Evolutionary conservation across 2,113 vertebrate genomes (phyloP), one percentile per base, ranked within the genome.

Genomic region (Austrofundulus limnaeus): DNA sequence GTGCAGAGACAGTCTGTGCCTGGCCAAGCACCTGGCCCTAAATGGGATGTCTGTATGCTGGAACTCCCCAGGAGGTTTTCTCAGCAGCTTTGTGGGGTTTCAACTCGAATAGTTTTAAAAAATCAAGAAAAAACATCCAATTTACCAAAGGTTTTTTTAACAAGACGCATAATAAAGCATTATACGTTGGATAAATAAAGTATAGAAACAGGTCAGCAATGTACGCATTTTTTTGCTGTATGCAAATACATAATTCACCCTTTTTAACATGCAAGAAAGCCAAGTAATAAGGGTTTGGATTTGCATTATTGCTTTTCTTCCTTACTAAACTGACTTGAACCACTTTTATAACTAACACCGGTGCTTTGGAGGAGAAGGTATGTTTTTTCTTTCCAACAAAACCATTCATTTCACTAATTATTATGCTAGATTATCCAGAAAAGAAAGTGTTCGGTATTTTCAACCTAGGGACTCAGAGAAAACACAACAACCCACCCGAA

Each of bases 21-120:
- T 56, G 63, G 62, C 59, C 13, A 34, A 73, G 37, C 84, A 84
- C 78, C 78, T 86, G 78, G 58, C 60, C 61, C 52, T 62, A 54
- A 43, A 66, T 74, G 54, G 77, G 59, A 66, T 64, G 58, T 72
- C 61, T 16, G 1, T 42, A 38, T 17, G 10, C 65, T 12, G 31
- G 49, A 39, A 21, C 64, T 66, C 67, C 63, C 52, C 61, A 58
- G 57, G 61, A 54, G 75, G 51, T 28, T 24, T 72, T 66, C 9
- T 49, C 46, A 61, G 63, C 53, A 28, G 41, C 45, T 58, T 37
- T 48, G 25, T 49, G 1, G 5, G 48, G n/a, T 57, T 55, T 65
- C 25, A 39, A 34, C 31, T 71, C 19, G 25, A 34, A 48, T 16
- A 16, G 39, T 50, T 77, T 45, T 45, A 63, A 43, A 12, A 42